A percentile compares a stretch with the other conserved stretches of the same genome.
Evolutionary conservation across 2,113 vertebrate species (phyloP).

Genomic region (Cromileptes altivelis): DNA sequence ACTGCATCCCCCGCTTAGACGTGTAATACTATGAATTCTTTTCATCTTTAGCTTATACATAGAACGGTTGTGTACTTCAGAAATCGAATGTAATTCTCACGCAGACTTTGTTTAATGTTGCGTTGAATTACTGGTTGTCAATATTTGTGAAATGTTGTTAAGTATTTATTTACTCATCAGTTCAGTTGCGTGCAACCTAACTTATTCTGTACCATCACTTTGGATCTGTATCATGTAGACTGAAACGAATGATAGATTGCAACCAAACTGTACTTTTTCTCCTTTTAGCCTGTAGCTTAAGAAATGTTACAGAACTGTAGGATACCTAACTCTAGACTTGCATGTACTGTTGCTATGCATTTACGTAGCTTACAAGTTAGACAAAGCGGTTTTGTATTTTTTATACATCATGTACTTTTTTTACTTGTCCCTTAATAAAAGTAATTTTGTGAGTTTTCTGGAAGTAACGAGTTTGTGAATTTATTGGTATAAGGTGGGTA

Average conservation of each 20-base stretch:
- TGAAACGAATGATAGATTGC: constrained; percentile 70
- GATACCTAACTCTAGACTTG: constrained; percentile 75
- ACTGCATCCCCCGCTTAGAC: constrained; percentile 67
- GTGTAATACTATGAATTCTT: constrained; percentile 64
- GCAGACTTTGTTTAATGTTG: constrained; percentile 49
- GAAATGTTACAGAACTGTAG: constrained; percentile 62
- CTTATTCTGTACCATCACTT: constrained; percentile 77
- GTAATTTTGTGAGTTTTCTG: constrained; percentile 81
- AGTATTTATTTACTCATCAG: constrained; percentile 80
- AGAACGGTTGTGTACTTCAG: constrained; percentile 64
- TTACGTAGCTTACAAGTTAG: constrained; percentile 79
- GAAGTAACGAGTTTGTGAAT: constrained; percentile 16
- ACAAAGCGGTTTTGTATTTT: constrained; percentile 84
- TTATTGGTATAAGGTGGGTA: not conserved
- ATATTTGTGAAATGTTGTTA: constrained; percentile 81
- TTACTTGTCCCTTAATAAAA: constrained; percentile 84
- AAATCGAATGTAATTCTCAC: constrained; percentile 74
- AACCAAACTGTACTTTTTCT: constrained; percentile 71
- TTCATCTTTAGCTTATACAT: constrained; percentile 56
- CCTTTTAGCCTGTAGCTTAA: constrained; percentile 74
- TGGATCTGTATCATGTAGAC: constrained; percentile 70
- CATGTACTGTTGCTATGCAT: constrained; percentile 85
- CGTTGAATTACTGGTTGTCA: constrained; percentile 75
- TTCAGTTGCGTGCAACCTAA: constrained; percentile 76
- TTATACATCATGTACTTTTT: constrained; percentile 84